Evolutionary conservation across 2,888 invertebrate genomes (phyloP).

Genomic region (Phyto melanocephala): DNA sequence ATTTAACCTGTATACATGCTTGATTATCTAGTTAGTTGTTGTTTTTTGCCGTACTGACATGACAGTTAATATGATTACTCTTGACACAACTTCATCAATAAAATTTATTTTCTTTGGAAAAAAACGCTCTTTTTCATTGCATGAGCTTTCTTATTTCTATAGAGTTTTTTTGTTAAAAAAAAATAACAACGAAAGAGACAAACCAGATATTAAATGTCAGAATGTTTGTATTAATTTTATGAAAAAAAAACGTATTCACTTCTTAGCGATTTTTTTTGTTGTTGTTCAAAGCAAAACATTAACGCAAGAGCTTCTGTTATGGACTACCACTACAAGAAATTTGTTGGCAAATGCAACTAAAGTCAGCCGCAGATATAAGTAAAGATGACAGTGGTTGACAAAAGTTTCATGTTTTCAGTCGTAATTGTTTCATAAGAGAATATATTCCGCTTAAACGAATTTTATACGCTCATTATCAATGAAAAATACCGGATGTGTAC

Average conservation of each 20-base stretch:
- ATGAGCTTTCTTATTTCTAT: not conserved
- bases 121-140: not conserved
- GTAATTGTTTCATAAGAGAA: too few species aligned
- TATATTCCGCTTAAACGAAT: too few species aligned
- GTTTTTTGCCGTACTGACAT: conserved; percentile 22
- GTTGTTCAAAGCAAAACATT: not conserved
- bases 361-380: not conserved
- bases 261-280: not conserved
- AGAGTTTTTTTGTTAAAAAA: not conserved
- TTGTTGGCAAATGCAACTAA: not conserved
- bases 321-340: not conserved
- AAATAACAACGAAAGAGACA: conserved; percentile 10
- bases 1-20: conserved; percentile 43
- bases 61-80: conserved; percentile 46
- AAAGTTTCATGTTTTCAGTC: not conserved
- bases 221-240: conserved; percentile 10
- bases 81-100: conserved; percentile 61
- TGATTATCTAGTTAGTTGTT: conserved; percentile 20
- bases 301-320: conserved; percentile 11
- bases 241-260: too few species aligned
- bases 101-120: conserved; percentile 13
- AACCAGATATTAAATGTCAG: conserved; percentile 44
- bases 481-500: too few species aligned
- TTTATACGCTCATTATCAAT: too few species aligned
- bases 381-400: not conserved